These are phyloP conservation scores for Dicrurus megarhynchus DNA, from an alignment of 2,113 vertebrate genomes.

Conservation along the genomic window DNA sequence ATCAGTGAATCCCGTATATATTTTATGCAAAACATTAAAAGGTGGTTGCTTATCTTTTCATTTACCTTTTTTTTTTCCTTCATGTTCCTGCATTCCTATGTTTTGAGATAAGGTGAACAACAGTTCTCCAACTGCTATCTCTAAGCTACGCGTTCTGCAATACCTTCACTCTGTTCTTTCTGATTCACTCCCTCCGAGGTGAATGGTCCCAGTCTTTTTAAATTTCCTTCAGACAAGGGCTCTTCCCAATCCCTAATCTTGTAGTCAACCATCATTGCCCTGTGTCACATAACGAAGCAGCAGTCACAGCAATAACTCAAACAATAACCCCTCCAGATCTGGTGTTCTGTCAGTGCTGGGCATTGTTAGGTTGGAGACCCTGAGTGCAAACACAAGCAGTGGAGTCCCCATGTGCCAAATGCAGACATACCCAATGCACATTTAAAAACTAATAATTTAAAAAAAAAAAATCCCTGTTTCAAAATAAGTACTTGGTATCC, in stretches of 20 bases:
- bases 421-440: background rate
- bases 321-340: background rate
- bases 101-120: slow-evolving; percentile 26
- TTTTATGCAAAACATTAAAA: background rate
- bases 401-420: background rate
- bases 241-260: background rate
- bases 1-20: background rate
- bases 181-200: background rate
- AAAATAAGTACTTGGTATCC: background rate
- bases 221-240: background rate
- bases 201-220: background rate
- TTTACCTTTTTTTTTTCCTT: background rate
- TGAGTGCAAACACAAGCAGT: background rate
- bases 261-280: background rate
- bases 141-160: background rate
- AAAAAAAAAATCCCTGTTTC: background rate
- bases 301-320: background rate
- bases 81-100: background rate
- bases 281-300: background rate
- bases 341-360: background rate
- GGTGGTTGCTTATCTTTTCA: background rate
- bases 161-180: background rate
- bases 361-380: background rate
- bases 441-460: background rate
- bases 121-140: background rate